These are phyloP conservation scores for Drosophila subpulchrella DNA, from an alignment of 1,140 invertebrate species.

Conservation along the genomic window DNA sequence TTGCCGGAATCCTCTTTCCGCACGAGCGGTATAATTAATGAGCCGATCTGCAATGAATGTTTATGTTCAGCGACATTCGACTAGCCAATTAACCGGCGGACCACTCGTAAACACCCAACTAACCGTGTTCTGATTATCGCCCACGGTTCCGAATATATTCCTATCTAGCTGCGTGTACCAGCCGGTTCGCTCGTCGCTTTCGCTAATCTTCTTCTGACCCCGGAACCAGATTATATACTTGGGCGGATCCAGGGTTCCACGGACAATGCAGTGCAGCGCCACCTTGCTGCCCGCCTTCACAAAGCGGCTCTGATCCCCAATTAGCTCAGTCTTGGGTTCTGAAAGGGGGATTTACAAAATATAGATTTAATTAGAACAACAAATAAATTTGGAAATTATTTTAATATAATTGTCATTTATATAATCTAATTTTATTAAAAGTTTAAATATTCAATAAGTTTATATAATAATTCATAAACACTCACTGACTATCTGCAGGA, in stretches of 20 bases:
- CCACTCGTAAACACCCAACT: conserved; percentile 43
- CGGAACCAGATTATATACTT: conserved; percentile 88
- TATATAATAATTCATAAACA: conserved; percentile 1
- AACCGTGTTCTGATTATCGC: conserved; percentile 82
- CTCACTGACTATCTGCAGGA: conserved; percentile 89
- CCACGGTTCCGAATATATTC: conserved; percentile 76
- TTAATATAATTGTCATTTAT: no score
- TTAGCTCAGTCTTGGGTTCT: conserved; percentile 87
- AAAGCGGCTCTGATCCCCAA: conserved; percentile 86
- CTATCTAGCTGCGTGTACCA: conserved; percentile 83
- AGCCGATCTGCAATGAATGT: conserved; percentile 80
- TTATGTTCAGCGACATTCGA: conserved; percentile 18
- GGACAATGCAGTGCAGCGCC: conserved; percentile 87
- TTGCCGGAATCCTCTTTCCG: conserved; percentile 83
- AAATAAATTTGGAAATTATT: no score
- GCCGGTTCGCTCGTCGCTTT: conserved; percentile 69
- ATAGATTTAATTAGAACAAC: background rate
- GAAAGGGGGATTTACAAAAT: background rate
- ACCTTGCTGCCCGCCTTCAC: conserved; percentile 87
- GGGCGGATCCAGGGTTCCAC: conserved; percentile 86
- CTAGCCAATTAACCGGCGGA: background rate
- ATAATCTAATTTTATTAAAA: no score
- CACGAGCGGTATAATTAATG: conserved; percentile 89
- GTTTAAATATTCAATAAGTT: no score
- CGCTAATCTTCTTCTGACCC: conserved; percentile 88